Base-by-base conservation (phyloP, 2,888 invertebrate genomes). In the Oxytorus armatus region DNA sequence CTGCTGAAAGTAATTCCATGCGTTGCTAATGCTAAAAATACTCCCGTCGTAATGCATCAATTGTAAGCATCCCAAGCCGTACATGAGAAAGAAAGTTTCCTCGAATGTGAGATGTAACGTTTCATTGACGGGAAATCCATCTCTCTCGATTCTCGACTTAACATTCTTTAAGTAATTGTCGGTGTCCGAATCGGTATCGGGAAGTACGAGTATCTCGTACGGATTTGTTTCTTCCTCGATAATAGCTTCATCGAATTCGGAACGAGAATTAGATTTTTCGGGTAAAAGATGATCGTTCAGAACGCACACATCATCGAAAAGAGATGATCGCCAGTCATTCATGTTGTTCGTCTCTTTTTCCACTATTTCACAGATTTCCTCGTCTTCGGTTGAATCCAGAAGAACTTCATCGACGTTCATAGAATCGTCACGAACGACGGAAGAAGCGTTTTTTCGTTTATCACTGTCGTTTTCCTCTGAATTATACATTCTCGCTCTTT, bases 51-150 rank as follows among this genome's bases (percentile, higher is more conserved):
- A 87, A 87, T 94, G 92, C 21, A 93, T 88, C 68, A 97, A 93
- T 88, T 94, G 93, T 57, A 97, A 92, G 86, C 96, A 95, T 33
- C 95, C 94, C 16, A 97, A 89, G 11, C 93, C 95, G 89, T 93
- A 94, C 44, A 93, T 92, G 21, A 97, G 92, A 84, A 97, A 96
- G 88, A 96, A 96, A 0, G 96, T 95, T 92, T 97, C 97, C 91
- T 96, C 96, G 65, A 95, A 92, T 1, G 94, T 94, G n/a, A 97
- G 91, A 87, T 95, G 93, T 3, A 96, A 91, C 21, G 93, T 94
- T 92, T 96, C 96, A 68, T 92, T 92, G 1, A 95, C 85, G 77
- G 93, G 93, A 83, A 94, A 93, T 85, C 92, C 93, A 88, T 95
- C 95, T 3, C 93, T 87, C 88, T 94, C 94, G 85, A 95, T 93